Conservation (phyloP, 2,888 invertebrate genomes). For the Hybos culiciformis region DNA sequence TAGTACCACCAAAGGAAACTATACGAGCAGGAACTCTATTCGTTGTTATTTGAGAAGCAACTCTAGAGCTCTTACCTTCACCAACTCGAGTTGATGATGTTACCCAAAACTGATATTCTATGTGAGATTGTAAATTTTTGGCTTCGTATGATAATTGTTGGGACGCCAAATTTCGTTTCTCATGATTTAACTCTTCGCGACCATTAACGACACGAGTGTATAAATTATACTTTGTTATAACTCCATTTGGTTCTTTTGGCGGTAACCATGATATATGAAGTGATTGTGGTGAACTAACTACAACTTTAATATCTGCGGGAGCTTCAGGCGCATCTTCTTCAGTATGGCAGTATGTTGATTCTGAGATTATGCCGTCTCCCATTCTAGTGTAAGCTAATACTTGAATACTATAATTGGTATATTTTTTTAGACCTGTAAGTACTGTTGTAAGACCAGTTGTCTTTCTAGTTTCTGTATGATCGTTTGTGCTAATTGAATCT, state of each 20-base stretch:
- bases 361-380: conserved; percentile 58
- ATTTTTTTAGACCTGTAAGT: conserved; percentile 55
- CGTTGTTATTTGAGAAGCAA: conserved; percentile 51
- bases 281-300: conserved; percentile 58
- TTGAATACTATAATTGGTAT: conserved; percentile 69
- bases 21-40: conserved; percentile 54
- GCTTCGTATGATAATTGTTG: conserved; percentile 52
- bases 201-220: conserved; percentile 56
- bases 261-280: conserved; percentile 66
- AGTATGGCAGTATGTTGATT: conserved; percentile 56
- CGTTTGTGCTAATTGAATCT: conserved; percentile 38
- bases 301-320: conserved; percentile 66
- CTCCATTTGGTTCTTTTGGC: conserved; percentile 60
- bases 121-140: conserved; percentile 50
- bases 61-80: conserved; percentile 58
- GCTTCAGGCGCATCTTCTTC: conserved; percentile 71
- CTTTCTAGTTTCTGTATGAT: conserved; percentile 46
- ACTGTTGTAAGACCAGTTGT: conserved; percentile 56
- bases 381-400: conserved; percentile 64
- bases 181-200: conserved; percentile 52
- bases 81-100: conserved; percentile 64
- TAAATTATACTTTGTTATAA: conserved; percentile 59
- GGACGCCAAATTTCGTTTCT: conserved; percentile 49
- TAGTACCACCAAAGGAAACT: conserved; percentile 52
- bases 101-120: conserved; percentile 67